phyloP scores from a whole-genome alignment of 2,113 vertebrate genomes.

The Tragulus kanchil region DNA sequence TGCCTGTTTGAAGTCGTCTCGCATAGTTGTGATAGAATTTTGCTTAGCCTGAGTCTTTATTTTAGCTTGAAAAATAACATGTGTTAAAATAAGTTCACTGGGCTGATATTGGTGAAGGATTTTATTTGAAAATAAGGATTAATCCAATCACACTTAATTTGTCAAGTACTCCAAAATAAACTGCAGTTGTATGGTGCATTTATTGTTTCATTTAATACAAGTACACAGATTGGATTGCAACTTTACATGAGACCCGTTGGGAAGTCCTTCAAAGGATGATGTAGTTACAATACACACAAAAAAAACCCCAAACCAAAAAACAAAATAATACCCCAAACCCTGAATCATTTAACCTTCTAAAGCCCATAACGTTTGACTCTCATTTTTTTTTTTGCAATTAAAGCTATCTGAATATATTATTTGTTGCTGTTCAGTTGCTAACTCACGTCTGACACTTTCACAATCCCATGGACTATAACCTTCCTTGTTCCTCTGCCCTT shows the following conservation, averaged over 20 bases:
- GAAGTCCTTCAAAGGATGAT: background rate
- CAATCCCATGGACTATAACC: background rate
- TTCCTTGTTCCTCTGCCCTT: background rate
- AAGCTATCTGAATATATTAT: background rate
- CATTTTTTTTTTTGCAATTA: background rate
- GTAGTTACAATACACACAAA: background rate
- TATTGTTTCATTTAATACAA: conserved; percentile 2
- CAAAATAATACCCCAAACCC: background rate
- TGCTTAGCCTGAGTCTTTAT: background rate
- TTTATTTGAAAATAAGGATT: conserved; percentile 47
- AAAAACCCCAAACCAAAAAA: background rate
- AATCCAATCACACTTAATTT: conserved; percentile 43
- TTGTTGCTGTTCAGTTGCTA: background rate
- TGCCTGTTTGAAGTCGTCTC: conserved; percentile 25
- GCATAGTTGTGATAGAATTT: background rate
- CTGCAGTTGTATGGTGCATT: background rate
- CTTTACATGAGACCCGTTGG: background rate
- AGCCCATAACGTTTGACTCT: background rate
- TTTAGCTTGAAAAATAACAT: conserved; percentile 47
- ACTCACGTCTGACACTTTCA: background rate
- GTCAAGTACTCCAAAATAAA: conserved; percentile 26
- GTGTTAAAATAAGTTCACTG: conserved; percentile 35
- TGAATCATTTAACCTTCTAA: background rate
- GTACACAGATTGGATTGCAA: background rate
- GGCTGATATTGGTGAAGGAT: conserved; percentile 32